Conservation (phyloP, 2,113 vertebrate species). For the Protomyctophum bolini region DNA sequence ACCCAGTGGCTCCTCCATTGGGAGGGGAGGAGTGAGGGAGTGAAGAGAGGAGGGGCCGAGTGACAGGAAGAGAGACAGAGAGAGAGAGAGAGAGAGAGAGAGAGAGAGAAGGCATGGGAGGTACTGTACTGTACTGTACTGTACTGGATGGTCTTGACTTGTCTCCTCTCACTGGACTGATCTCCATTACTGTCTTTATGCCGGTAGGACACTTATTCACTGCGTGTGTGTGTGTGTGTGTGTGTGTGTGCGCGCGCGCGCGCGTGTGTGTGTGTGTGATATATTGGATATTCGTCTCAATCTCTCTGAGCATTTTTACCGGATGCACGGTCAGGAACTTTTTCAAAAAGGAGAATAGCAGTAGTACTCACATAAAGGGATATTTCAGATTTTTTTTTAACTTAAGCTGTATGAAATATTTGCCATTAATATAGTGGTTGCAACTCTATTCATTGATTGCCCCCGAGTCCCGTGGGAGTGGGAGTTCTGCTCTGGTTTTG, state of each 20-base stretch:
- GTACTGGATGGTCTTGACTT: conserved; percentile 37
- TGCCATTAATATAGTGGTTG: too few relatives aligned
- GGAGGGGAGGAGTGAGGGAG: conserved; percentile 21
- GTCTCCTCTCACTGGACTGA: conserved; percentile 31
- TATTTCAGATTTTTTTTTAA: too few relatives aligned
- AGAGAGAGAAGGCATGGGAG: conserved; percentile 37
- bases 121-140: conserved; percentile 65
- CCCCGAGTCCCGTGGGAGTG: too few relatives aligned
- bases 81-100: conserved; percentile 23
- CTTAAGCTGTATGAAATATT: too few relatives aligned
- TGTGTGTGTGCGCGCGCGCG: conserved; percentile 11
- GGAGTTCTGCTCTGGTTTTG: too few relatives aligned
- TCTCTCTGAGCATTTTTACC: too few relatives aligned
- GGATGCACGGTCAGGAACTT: too few relatives aligned
- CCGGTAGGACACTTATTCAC: conserved; percentile 51
- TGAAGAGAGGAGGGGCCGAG: conserved; percentile 46
- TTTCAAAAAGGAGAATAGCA: too few relatives aligned
- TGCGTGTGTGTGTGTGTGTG: conserved; percentile 74
- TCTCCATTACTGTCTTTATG: conserved; percentile 10
- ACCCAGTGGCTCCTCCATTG: conserved; percentile 3
- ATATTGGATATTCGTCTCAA: too few relatives aligned
- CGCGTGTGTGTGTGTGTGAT: conserved; percentile 6
- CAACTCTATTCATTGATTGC: too few relatives aligned
- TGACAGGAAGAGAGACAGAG: conserved; percentile 38
- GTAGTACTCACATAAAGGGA: too few relatives aligned